Conservation (phyloP, 2,113 vertebrate species). For the Gulo gulo region DNA sequence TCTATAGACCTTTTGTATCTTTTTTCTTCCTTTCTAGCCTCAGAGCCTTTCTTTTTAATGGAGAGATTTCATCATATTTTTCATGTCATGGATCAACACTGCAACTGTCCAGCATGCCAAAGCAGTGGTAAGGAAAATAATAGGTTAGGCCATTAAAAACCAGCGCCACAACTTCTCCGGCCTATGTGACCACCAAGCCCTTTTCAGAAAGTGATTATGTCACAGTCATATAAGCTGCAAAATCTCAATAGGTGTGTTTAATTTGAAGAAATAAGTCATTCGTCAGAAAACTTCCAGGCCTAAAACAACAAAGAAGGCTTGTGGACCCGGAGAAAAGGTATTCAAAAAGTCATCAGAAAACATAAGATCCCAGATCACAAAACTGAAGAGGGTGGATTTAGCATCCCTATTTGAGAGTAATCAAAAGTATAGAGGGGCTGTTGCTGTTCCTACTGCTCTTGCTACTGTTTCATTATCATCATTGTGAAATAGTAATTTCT, state of each 20-base stretch:
- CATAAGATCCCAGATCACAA: background rate
- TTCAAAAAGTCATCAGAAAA: conserved; percentile 43
- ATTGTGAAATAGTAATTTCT: background rate
- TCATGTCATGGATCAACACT: background rate
- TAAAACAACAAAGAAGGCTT: background rate
- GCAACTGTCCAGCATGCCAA: background rate
- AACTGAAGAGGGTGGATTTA: background rate
- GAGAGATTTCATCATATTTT: conserved; percentile 9
- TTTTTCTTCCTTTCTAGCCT: background rate
- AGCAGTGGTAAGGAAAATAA: background rate
- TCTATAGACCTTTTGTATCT: background rate
- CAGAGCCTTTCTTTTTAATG: background rate
- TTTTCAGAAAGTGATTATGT: conserved; percentile 38
- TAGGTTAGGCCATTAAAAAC: background rate
- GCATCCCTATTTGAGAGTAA: background rate
- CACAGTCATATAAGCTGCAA: background rate
- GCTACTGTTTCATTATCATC: background rate
- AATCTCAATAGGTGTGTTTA: background rate
- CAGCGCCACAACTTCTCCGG: background rate
- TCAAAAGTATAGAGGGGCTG: background rate
- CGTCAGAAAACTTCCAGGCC: background rate
- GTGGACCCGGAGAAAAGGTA: background rate
- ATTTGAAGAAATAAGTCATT: conserved; percentile 44
- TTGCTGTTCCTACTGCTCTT: background rate
- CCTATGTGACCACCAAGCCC: background rate